These are phyloP conservation scores for Heterodera carotae DNA, from an alignment of 1,140 invertebrate genomes.

Conservation along the genomic window DNA sequence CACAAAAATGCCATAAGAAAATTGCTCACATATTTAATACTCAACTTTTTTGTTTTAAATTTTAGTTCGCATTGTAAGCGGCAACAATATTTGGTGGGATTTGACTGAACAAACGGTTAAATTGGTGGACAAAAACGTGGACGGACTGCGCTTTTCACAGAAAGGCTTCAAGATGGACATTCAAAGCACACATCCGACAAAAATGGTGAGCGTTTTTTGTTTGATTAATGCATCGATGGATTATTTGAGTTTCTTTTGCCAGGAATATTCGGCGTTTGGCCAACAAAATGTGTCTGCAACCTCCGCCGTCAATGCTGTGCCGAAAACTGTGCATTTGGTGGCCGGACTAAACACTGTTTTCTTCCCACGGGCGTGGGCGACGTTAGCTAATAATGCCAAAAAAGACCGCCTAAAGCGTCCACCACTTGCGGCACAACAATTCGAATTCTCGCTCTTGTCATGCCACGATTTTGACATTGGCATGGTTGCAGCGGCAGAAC, in stretches of 20 bases:
- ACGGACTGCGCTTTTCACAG: slow-evolving; percentile 16
- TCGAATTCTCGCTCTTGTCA: slow-evolving; percentile 18
- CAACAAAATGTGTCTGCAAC: slow-evolving; percentile 1
- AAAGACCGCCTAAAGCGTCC: not conserved
- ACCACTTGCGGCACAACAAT: not conserved
- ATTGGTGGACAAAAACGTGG: slow-evolving; percentile 11
- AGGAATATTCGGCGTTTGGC: not conserved
- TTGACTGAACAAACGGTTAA: slow-evolving; percentile 7
- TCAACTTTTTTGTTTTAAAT: too few relatives aligned
- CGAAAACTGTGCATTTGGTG: not conserved
- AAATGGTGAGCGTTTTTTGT: too few relatives aligned
- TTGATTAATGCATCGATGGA: too few relatives aligned
- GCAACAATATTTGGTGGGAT: slow-evolving; percentile 32
- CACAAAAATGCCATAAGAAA: not conserved
- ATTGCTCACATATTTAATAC: too few relatives aligned
- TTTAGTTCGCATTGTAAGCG: slow-evolving; percentile 16
- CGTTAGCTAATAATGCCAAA: not conserved
- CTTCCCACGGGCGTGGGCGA: slow-evolving; percentile 6
- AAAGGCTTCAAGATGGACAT: slow-evolving; percentile 20
- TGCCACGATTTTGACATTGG: slow-evolving; percentile 35
- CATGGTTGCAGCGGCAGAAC: not conserved
- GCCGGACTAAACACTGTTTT: slow-evolving; percentile 15
- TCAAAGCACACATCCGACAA: slow-evolving; percentile 16
- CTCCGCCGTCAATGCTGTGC: not conserved
- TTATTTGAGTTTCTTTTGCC: too few relatives aligned